phyloP scores from a whole-genome alignment of 2,888 invertebrate genomes.

The Periphyllus acericola region DNA sequence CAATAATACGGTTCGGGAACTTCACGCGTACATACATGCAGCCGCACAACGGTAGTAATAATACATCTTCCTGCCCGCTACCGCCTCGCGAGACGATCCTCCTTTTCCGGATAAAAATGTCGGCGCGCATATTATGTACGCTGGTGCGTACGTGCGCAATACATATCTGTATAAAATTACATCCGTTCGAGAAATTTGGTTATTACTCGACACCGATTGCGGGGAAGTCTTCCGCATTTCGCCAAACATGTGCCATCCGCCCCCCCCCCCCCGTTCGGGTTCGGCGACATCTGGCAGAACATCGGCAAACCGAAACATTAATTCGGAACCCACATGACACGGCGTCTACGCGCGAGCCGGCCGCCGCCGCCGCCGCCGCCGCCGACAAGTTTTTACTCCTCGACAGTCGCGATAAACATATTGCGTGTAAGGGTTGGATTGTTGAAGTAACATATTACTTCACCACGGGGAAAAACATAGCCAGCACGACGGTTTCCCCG shows the following conservation, averaged over 20 bases:
- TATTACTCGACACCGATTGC: slow-evolving; percentile 11
- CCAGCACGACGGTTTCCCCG: not conserved
- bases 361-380: no score
- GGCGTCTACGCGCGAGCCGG: not conserved
- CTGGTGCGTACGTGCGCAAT: no score
- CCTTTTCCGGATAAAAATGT: not conserved
- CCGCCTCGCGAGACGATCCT: not conserved
- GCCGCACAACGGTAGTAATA: not conserved
- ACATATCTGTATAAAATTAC: slow-evolving; percentile 23
- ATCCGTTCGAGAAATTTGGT: slow-evolving; percentile 32
- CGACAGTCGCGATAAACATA: slow-evolving; percentile 38
- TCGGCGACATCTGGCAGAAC: slow-evolving; percentile 57
- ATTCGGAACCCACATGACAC: slow-evolving; percentile 37
- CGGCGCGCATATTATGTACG: not conserved
- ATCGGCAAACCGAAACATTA: slow-evolving; percentile 54
- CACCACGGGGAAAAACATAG: not conserved
- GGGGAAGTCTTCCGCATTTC: slow-evolving; percentile 1
- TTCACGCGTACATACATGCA: not conserved
- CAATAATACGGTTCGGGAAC: no score
- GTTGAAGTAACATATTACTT: slow-evolving; percentile 5
- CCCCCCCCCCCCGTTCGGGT: not conserved
- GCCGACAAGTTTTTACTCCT: slow-evolving; percentile 45
- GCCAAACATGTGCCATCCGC: slow-evolving; percentile 30
- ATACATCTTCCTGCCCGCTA: not conserved
- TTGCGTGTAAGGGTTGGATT: slow-evolving; percentile 21